A percentile compares a stretch with the other conserved stretches of the same genome.
Conservation (phyloP, 2,888 invertebrate species). For the Syrista parreyssii region DNA sequence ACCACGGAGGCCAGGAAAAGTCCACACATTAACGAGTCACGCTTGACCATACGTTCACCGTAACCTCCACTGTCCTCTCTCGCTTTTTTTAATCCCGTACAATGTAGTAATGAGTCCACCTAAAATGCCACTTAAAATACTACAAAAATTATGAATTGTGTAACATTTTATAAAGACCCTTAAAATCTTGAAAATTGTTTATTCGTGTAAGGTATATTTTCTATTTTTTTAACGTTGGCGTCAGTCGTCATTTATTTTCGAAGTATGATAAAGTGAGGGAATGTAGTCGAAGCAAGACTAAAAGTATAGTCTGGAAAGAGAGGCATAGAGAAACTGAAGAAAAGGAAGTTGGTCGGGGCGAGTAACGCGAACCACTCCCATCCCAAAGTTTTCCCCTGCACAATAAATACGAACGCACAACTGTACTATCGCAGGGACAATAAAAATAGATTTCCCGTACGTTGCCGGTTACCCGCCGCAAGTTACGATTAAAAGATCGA, state of each 20-base stretch:
- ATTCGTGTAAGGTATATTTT: not conserved
- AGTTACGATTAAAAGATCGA: constrained; percentile 58
- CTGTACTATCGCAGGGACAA: constrained; percentile 50
- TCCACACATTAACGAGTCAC: constrained; percentile 42
- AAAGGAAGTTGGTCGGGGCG: not conserved
- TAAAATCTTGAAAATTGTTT: not conserved
- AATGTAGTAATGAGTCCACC: not conserved
- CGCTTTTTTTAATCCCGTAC: not conserved
- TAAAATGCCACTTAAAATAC: not conserved
- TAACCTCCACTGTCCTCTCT: constrained; percentile 28
- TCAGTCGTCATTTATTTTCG: not conserved
- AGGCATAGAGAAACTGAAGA: not conserved
- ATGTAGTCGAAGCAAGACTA: not conserved
- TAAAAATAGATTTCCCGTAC: constrained; percentile 57
- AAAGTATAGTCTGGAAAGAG: not conserved
- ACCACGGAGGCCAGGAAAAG: constrained; percentile 33
- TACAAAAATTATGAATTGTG: not conserved
- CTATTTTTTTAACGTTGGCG: not conserved
- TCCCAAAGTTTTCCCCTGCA: not conserved
- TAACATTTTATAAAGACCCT: not conserved
- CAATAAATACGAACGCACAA: constrained; percentile 4
- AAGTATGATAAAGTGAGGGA: not conserved
- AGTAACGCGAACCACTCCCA: not conserved
- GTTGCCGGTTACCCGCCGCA: constrained; percentile 36
- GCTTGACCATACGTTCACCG: constrained; percentile 36